Evolutionary conservation across 1,140 invertebrate species (phyloP).

Genomic region (Drosophila pectinifera): DNA sequence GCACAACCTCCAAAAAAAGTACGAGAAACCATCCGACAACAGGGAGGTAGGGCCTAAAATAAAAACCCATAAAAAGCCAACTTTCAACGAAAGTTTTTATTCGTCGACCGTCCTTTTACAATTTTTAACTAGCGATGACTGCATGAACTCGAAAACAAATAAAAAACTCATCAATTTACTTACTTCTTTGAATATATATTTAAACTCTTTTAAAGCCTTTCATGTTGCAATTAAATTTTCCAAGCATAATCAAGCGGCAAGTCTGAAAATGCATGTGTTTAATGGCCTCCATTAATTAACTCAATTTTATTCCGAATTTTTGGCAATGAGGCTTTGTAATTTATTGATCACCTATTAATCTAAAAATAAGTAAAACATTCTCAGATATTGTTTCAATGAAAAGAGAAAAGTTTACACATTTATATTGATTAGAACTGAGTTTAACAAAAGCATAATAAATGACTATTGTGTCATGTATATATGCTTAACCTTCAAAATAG

Average conservation of each 20-base stretch:
- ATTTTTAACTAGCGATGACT: slow-evolving; percentile 6
- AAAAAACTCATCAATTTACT: neutral
- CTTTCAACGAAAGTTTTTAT: slow-evolving; percentile 27
- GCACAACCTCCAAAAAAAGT: slow-evolving; percentile 17
- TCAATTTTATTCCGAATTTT: slow-evolving; percentile 1
- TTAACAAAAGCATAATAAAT: neutral
- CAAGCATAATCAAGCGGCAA: neutral
- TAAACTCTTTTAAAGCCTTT: neutral
- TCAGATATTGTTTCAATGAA: neutral
- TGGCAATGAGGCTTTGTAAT: slow-evolving; percentile 2
- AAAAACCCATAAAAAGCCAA: slow-evolving; percentile 20
- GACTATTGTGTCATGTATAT: neutral
- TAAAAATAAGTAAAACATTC: slow-evolving; percentile 22
- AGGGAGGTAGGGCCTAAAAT: neutral
- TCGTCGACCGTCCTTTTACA: neutral
- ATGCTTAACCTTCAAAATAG: neutral
- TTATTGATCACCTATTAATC: slow-evolving; percentile 28
- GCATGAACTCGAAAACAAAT: neutral
- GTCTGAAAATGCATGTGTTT: neutral
- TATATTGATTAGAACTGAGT: no score
- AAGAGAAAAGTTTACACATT: no score
- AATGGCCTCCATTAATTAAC: neutral
- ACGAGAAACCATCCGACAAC: slow-evolving; percentile 14
- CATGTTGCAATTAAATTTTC: neutral
- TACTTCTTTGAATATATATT: neutral